Evolutionary conservation across 2,113 vertebrate species (phyloP).

Genomic region (Thinocorus orbignyianus): DNA sequence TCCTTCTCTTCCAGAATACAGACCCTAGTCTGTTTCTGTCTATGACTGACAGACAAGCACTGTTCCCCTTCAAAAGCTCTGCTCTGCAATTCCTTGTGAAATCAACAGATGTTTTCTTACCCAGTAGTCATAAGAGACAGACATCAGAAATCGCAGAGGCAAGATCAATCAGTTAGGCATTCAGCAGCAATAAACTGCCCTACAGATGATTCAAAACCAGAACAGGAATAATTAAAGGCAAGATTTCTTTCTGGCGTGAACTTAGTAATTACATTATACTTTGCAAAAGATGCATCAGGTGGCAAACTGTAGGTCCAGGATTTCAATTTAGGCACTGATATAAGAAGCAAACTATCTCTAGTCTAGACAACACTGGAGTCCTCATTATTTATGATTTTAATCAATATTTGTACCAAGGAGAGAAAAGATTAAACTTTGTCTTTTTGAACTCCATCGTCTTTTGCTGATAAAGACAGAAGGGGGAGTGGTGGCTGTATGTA

Average conservation of each 20-base stretch:
- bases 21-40: neutral
- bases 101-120: neutral
- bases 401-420: neutral
- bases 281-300: neutral
- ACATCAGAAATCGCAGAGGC: neutral
- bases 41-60: neutral
- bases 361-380: neutral
- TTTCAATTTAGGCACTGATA: neutral
- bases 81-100: neutral
- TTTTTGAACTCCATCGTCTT: neutral
- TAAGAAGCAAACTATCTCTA: neutral
- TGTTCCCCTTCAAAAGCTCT: neutral
- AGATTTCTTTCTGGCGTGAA: neutral
- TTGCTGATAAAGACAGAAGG: neutral
- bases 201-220: neutral
- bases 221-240: neutral
- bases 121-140: neutral
- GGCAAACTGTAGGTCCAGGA: neutral
- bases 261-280: neutral
- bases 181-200: neutral
- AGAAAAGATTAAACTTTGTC: neutral
- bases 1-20: neutral
- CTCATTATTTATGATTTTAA: neutral
- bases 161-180: neutral
- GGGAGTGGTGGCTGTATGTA: neutral